These are phyloP conservation scores for Hystrix brachyura DNA, from an alignment of 2,113 vertebrate species.

Conservation along the genomic window DNA sequence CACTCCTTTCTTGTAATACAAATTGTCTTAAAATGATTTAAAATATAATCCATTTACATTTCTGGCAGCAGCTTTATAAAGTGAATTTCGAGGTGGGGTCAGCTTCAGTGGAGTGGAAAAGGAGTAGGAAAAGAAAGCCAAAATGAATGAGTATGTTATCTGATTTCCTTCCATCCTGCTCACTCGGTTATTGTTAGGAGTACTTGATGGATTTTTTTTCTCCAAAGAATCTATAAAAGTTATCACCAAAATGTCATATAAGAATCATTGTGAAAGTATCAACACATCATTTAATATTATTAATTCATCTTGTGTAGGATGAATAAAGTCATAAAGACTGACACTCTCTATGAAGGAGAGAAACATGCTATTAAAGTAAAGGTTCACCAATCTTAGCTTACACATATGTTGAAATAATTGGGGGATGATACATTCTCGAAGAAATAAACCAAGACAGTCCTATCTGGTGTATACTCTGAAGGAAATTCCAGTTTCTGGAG, in stretches of 20 bases:
- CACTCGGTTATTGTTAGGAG: conserved; percentile 1
- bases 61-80: background rate
- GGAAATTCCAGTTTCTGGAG: background rate
- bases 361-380: background rate
- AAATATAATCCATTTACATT: background rate
- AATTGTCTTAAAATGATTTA: background rate
- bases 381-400: background rate
- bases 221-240: background rate
- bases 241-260: background rate
- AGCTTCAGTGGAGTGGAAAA: background rate
- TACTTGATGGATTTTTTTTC: background rate
- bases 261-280: background rate
- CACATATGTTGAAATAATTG: background rate
- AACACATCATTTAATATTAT: conserved; percentile 53
- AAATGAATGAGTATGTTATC: background rate
- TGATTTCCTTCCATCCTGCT: background rate
- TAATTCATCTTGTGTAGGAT: background rate
- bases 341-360: background rate
- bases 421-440: background rate
- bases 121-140: background rate
- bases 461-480: background rate
- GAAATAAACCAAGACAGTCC: conserved; percentile 7
- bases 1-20: background rate
- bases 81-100: background rate
- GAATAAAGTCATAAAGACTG: background rate